Evolutionary conservation across 2,113 vertebrate species (phyloP), one percentile per base, ranked within the genome.

Genomic region (Fregetta grallaria): DNA sequence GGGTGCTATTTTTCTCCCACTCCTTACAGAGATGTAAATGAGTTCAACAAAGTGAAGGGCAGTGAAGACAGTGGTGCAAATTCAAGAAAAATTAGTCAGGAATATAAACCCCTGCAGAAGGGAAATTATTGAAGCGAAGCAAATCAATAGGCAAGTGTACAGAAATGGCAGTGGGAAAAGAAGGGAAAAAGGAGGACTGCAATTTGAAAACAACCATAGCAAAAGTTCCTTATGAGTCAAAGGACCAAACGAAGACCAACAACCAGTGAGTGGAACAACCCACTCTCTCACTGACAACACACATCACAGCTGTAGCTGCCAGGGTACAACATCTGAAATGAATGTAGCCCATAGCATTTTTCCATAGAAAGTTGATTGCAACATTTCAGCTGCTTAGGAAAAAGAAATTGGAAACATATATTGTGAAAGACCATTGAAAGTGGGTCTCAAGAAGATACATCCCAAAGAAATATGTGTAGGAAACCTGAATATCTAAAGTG

Each of bases 21-120:
- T 93, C 40, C 53, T 92, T 67, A 47, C 55, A 93, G 68, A 90
- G 61, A 90, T 86, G 70, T 89, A 92, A 94, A 96, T 93, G 53
- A 85, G 52, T 85, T 78, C 73, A 94, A 26, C 65, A 75, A 58
- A 92, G 26, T 38, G 68, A 91, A 81, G 61, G 50, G 42, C 73
- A 86, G 38, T 47, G 49, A 84, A 84, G 53, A 65, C 29, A 71
- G 26, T 10, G 3, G 55, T 47, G 30, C 17, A 71, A 81, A 80
- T 26, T 66, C 68, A 59, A 66, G 34, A 71, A 71, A 94, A 67
- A 75, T 5, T 3, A 7, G 2, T 81, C 42, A 63, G 50, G 61
- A 75, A 44, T 67, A 58, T 30, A 76, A 85, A 59, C 8, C 10
- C 44, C 27, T 27, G 36, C 18, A 85, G 36, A 38, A 79, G 21